Conservation (phyloP, 2,888 invertebrate genomes). For the Anarsia innoxiella region DNA sequence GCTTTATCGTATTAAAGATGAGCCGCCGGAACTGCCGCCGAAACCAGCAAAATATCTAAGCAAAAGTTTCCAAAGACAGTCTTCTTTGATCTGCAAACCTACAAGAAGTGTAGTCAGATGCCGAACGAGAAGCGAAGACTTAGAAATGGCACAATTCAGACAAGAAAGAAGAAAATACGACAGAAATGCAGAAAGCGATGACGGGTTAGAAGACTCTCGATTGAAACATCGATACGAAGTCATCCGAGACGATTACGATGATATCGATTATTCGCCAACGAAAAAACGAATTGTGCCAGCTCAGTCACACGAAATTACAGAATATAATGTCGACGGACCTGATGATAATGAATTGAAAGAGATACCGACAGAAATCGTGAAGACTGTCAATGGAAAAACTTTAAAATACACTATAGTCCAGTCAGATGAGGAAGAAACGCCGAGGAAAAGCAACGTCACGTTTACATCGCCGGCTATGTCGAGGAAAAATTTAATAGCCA, state of each 20-base stretch:
- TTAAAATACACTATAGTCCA: constrained; percentile 76
- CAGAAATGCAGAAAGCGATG: constrained; percentile 47
- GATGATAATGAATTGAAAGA: constrained; percentile 71
- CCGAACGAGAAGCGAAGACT: constrained; percentile 55
- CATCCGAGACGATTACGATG: constrained; percentile 66
- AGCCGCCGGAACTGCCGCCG: constrained; percentile 62
- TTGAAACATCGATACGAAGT: constrained; percentile 71
- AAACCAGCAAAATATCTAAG: constrained; percentile 57
- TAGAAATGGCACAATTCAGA: constrained; percentile 66
- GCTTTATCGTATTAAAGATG: constrained; percentile 52
- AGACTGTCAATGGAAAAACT: constrained; percentile 78
- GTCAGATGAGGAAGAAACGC: constrained; percentile 63
- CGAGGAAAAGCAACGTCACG: constrained; percentile 51
- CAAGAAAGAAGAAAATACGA: constrained; percentile 43
- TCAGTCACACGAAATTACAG: constrained; percentile 58
- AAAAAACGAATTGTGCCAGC: constrained; percentile 66
- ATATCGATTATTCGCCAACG: constrained; percentile 61
- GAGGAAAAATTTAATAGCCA: constrained; percentile 79
- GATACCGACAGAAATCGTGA: constrained; percentile 76
- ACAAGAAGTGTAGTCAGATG: constrained; percentile 44
- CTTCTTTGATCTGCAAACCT: constrained; percentile 71
- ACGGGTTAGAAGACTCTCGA: constrained; percentile 51
- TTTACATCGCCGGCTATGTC: constrained; percentile 66
- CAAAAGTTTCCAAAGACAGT: constrained; percentile 53
- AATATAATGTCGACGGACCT: constrained; percentile 73